Conservation (phyloP, 2,888 invertebrate species). For the Volucella zonaria region DNA sequence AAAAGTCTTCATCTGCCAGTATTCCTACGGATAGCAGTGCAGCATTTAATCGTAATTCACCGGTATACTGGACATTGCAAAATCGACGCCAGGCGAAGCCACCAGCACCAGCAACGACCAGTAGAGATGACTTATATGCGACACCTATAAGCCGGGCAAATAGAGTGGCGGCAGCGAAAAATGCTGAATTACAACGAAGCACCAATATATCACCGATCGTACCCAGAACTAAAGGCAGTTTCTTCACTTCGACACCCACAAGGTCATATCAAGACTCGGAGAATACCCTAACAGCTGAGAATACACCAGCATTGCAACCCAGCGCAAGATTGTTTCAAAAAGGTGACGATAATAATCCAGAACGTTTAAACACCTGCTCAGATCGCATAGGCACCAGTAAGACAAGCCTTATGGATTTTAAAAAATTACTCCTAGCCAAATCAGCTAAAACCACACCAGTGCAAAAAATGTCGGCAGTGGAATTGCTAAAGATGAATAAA, state of each 20-base stretch:
- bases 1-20: constrained; percentile 54
- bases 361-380: constrained; percentile 84
- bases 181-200: constrained; percentile 60
- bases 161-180: constrained; percentile 58
- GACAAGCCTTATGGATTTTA: constrained; percentile 92
- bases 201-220: constrained; percentile 87
- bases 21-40: constrained; percentile 73
- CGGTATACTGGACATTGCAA: constrained; percentile 86
- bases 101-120: constrained; percentile 74
- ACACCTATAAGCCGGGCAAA: constrained; percentile 81
- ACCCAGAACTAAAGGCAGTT: constrained; percentile 85
- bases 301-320: constrained; percentile 79
- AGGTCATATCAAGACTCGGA: constrained; percentile 75
- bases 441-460: constrained; percentile 86
- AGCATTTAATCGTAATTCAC: constrained; percentile 82
- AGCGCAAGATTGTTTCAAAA: constrained; percentile 77
- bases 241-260: constrained; percentile 88
- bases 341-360: constrained; percentile 78
- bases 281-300: constrained; percentile 39
- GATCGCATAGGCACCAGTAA: constrained; percentile 87
- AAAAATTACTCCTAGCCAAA: constrained; percentile 90
- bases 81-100: constrained; percentile 79
- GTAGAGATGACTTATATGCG: constrained; percentile 82
- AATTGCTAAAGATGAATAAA: constrained; percentile 86
- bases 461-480: constrained; percentile 89